These are phyloP conservation scores for Todiramphus saurophagus DNA, from an alignment of 2,113 vertebrate genomes.

Conservation along the genomic window DNA sequence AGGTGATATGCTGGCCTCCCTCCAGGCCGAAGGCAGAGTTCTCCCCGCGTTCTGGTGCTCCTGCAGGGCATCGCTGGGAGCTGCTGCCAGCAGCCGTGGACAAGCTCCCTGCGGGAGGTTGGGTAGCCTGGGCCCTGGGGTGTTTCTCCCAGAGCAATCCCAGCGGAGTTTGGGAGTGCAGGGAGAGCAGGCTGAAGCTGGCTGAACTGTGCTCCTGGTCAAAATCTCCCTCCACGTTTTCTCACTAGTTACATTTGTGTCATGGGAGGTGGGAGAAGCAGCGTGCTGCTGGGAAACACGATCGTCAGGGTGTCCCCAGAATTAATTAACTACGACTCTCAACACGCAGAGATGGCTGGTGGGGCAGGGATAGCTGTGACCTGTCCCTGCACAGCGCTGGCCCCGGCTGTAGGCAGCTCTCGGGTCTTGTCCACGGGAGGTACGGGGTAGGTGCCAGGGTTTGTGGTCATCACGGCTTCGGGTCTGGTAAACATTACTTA, in stretches of 20 bases:
- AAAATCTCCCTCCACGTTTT: background rate
- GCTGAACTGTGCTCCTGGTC: background rate
- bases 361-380: background rate
- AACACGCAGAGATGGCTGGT: background rate
- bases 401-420: background rate
- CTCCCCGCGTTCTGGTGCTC: background rate
- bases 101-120: background rate
- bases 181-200: background rate
- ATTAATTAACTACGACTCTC: background rate
- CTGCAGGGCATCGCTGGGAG: background rate
- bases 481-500: background rate
- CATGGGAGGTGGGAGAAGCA: rapidly evolving
- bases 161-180: background rate
- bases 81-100: background rate
- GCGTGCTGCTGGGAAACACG: rapidly evolving
- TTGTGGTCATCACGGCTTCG: background rate
- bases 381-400: rapidly evolving
- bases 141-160: background rate
- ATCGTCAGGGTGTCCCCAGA: background rate
- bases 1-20: background rate
- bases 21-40: background rate
- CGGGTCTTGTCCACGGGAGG: background rate
- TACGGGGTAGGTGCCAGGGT: background rate
- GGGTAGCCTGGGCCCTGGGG: rapidly evolving
- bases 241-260: background rate